These are phyloP conservation scores for Caenorhabditis sp. DNA, from an alignment of 2,888 invertebrate species.

Conservation along the genomic window DNA sequence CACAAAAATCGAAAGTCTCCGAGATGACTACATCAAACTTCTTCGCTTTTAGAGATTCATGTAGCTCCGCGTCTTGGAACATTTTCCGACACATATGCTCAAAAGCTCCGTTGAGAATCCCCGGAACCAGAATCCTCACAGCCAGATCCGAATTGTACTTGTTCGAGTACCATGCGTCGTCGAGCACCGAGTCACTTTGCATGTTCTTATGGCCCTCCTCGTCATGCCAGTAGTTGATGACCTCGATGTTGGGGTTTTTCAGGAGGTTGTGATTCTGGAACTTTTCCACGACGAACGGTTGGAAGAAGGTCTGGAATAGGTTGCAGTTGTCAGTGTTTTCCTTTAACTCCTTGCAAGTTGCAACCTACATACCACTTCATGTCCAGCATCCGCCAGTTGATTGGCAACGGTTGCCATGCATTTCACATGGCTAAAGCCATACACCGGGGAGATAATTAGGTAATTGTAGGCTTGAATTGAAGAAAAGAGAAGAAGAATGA, in stretches of 20 bases:
- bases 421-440: slow-evolving; percentile 61
- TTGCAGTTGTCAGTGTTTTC: too few species aligned
- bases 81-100: slow-evolving; percentile 55
- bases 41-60: slow-evolving; percentile 15
- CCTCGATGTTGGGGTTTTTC: slow-evolving; percentile 30
- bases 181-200: slow-evolving; percentile 10
- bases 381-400: slow-evolving; percentile 60
- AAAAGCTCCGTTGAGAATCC: slow-evolving; percentile 24
- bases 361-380: slow-evolving; percentile 63
- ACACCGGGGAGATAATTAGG: slow-evolving; percentile 55
- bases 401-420: slow-evolving; percentile 59
- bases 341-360: too few species aligned
- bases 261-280: slow-evolving; percentile 41
- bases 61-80: slow-evolving; percentile 46
- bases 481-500: neutral
- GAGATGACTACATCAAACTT: slow-evolving; percentile 54
- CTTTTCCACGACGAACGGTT: slow-evolving; percentile 44
- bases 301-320: slow-evolving; percentile 36
- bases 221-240: slow-evolving; percentile 41
- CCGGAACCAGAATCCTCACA: slow-evolving; percentile 22
- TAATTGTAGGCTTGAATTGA: slow-evolving; percentile 36
- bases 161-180: slow-evolving; percentile 35
- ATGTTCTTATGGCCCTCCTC: slow-evolving; percentile 36
- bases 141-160: neutral
- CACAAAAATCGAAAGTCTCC: slow-evolving; percentile 58